These are phyloP conservation scores for Noturus placidus DNA, from an alignment of 2,113 vertebrate genomes.

Conservation along the genomic window DNA sequence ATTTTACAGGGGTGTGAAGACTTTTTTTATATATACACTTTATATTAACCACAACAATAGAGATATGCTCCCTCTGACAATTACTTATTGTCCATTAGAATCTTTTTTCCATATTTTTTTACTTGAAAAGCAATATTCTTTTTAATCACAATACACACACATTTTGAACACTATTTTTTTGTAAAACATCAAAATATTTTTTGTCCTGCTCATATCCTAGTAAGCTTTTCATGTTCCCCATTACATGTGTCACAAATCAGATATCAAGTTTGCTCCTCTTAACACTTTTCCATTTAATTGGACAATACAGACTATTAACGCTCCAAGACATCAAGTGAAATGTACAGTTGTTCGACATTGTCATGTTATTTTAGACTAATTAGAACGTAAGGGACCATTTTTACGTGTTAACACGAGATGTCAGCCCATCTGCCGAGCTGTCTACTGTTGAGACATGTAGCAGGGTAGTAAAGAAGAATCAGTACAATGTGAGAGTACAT, in stretches of 20 bases:
- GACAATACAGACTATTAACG: background rate
- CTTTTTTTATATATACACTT: background rate
- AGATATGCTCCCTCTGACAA: background rate
- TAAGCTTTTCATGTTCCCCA: background rate
- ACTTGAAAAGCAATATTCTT: background rate
- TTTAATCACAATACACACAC: background rate
- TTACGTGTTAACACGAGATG: background rate
- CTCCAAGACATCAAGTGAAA: background rate
- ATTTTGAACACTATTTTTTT: too few species aligned
- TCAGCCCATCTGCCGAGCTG: background rate
- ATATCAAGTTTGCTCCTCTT: background rate
- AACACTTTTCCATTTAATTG: background rate
- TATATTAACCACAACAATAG: background rate
- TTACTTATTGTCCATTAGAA: background rate
- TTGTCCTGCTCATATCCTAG: background rate
- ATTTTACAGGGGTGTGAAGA: background rate
- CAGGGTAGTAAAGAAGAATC: background rate
- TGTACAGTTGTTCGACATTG: background rate
- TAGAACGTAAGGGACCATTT: background rate
- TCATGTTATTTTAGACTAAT: background rate
- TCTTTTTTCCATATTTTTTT: background rate
- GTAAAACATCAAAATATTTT: background rate
- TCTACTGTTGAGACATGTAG: background rate
- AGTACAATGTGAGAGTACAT: background rate
- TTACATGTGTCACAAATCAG: background rate